Percentiles rank a stretch among this genome's conserved stretches.
phyloP scores from a whole-genome alignment of 2,888 invertebrate genomes.

The Campopleginae sp. region DNA sequence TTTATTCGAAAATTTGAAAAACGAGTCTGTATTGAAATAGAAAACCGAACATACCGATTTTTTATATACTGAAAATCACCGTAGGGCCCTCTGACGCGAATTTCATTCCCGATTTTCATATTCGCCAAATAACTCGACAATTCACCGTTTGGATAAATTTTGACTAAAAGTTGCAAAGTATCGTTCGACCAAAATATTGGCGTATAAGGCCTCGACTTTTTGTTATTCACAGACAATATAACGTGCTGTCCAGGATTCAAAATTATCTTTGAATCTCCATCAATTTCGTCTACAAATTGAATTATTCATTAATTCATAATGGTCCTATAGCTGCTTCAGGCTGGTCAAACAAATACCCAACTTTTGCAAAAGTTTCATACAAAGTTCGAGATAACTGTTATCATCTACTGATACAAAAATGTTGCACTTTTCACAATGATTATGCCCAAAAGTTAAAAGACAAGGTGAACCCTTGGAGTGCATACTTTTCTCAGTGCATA shows the following conservation, averaged over 20 bases:
- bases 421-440: too few species aligned
- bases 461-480: too few species aligned
- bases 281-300: constrained; percentile 47
- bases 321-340: background rate
- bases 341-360: background rate
- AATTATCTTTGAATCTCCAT: constrained; percentile 54
- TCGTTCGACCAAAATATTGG: constrained; percentile 77
- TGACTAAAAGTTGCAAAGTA: constrained; percentile 76
- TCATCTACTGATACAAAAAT: too few species aligned
- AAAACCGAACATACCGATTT: constrained; percentile 75
- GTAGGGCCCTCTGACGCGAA: constrained; percentile 80
- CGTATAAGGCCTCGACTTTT: constrained; percentile 76
- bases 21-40: background rate
- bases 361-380: background rate
- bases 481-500: too few species aligned
- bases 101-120: constrained; percentile 71
- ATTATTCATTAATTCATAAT: background rate
- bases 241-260: constrained; percentile 79
- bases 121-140: constrained; percentile 74
- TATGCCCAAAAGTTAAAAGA: too few species aligned
- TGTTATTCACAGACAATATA: constrained; percentile 64
- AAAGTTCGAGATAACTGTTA: background rate
- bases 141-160: constrained; percentile 77
- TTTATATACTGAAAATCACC: constrained; percentile 78
- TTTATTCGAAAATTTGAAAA: background rate